phyloP scores from a whole-genome alignment of 2,888 invertebrate genomes.

The Macrosiphum euphorbiae region DNA sequence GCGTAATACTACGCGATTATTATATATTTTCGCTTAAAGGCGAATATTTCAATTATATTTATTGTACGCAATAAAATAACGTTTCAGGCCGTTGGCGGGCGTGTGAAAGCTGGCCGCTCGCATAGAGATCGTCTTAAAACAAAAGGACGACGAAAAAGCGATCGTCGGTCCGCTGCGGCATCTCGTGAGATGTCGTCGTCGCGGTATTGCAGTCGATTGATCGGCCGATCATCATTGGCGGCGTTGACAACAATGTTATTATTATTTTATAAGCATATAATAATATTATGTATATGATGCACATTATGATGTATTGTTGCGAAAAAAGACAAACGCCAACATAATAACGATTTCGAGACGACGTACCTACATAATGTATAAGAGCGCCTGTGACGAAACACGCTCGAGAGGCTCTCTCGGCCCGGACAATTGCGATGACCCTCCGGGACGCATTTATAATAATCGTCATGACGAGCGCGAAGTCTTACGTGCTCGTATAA shows the following conservation, averaged over 20 bases:
- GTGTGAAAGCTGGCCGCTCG: not conserved
- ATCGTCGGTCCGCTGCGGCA: not conserved
- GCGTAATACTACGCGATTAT: not conserved
- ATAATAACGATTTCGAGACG: not conserved
- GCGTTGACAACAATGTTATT: not conserved
- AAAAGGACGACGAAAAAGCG: conserved; percentile 30
- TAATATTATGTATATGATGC: not conserved
- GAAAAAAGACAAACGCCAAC: not conserved
- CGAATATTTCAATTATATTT: conserved; percentile 3
- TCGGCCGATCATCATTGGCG: no score
- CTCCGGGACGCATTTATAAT: conserved; percentile 43
- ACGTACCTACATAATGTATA: not conserved
- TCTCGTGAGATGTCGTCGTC: not conserved
- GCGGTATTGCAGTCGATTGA: not conserved
- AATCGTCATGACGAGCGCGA: not conserved
- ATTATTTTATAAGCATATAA: not conserved
- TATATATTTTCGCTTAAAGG: conserved; percentile 4
- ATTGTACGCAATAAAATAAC: not conserved
- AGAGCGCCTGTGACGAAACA: conserved; percentile 27
- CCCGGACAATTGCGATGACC: conserved; percentile 36
- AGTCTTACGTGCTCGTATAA: not conserved
- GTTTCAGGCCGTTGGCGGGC: not conserved
- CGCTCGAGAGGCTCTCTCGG: not conserved
- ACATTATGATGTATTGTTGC: not conserved
- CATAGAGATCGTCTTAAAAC: not conserved